Conservation (phyloP, 2,888 invertebrate genomes). For the Sisyra nigra region DNA sequence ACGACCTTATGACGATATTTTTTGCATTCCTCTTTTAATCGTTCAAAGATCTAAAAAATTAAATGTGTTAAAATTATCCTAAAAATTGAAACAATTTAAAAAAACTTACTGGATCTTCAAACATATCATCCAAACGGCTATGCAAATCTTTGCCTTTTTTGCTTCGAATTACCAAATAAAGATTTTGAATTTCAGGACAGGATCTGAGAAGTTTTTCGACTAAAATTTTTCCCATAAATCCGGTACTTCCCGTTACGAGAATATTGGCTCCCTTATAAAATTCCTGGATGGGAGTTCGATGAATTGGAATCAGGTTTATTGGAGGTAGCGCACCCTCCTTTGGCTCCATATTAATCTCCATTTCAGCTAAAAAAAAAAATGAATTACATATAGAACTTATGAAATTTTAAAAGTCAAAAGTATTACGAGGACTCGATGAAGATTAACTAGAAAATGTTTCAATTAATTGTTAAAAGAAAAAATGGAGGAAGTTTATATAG, state of each 20-base stretch:
- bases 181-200: constrained; percentile 34
- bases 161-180: constrained; percentile 37
- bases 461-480: too few relatives aligned
- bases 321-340: background rate
- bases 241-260: constrained; percentile 32
- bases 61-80: background rate
- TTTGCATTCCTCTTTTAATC: constrained; percentile 32
- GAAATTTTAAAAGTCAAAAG: too few relatives aligned
- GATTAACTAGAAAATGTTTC: too few relatives aligned
- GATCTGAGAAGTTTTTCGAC: constrained; percentile 41
- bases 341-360: background rate
- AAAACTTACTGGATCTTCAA: constrained; percentile 44
- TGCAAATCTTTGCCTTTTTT: constrained; percentile 47
- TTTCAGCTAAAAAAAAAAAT: background rate
- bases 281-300: constrained; percentile 19
- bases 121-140: constrained; percentile 48
- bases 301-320: background rate
- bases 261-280: constrained; percentile 25
- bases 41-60: constrained; percentile 31
- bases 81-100: background rate
- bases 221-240: constrained; percentile 36
- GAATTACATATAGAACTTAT: too few relatives aligned
- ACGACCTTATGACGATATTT: constrained; percentile 50
- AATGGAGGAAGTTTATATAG: too few relatives aligned
- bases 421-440: too few relatives aligned